A percentile compares a stretch with the other conserved stretches of the same genome.
phyloP scores from a whole-genome alignment of 2,797 vertebrate species.

The Premnoplex brunnescens region DNA sequence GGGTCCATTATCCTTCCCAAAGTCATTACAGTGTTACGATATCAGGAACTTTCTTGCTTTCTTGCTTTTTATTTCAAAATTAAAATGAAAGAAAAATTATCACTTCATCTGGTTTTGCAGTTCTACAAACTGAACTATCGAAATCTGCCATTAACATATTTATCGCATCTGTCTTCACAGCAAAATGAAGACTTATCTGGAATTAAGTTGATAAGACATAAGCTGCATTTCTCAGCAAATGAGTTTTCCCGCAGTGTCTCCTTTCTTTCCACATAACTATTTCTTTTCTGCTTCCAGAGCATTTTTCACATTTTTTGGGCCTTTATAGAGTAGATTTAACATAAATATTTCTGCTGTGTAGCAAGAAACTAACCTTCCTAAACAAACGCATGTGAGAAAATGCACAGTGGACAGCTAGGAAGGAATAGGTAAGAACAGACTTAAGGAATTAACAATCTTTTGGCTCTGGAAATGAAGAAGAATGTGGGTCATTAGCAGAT shows the following conservation, averaged over 20 bases:
- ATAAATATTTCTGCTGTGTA: constrained; percentile 1
- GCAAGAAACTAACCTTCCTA: constrained; percentile 16
- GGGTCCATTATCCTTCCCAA: constrained; percentile 47
- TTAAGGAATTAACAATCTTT: neutral
- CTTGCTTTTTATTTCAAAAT: constrained; percentile 55
- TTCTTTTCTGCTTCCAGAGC: constrained; percentile 29
- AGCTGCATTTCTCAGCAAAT: constrained; percentile 47
- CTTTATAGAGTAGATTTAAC: neutral
- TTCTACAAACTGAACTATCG: constrained; percentile 16
- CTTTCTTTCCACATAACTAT: neutral
- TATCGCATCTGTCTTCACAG: constrained; percentile 47
- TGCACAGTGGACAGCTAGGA: neutral
- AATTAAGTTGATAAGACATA: constrained; percentile 64
- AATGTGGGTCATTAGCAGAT: neutral
- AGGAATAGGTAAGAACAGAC: neutral
- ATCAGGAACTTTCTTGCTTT: constrained; percentile 30
- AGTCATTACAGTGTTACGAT: constrained; percentile 27
- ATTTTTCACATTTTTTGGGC: constrained; percentile 12
- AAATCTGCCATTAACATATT: constrained; percentile 63
- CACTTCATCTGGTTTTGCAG: constrained; percentile 41
- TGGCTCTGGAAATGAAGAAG: neutral
- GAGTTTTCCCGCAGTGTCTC: constrained; percentile 20
- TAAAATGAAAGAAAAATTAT: constrained; percentile 60
- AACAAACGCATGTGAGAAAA: constrained; percentile 26
- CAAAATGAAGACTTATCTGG: constrained; percentile 62